These are phyloP conservation scores for Drosophila murphyi DNA, from an alignment of 1,140 invertebrate genomes.

Conservation along the genomic window DNA sequence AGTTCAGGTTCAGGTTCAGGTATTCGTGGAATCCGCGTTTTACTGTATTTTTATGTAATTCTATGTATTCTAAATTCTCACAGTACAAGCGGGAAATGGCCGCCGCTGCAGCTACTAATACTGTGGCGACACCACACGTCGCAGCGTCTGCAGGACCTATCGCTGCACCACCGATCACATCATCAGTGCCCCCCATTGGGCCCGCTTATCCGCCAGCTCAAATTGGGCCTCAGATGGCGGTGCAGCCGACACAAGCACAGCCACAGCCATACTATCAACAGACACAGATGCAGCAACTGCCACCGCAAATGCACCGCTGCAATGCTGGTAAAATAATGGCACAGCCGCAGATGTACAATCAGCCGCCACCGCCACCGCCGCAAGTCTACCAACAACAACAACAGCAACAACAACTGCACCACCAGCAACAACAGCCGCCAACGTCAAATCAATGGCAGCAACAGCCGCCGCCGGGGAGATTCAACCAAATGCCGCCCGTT, in stretches of 20 bases:
- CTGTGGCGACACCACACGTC: slow-evolving; percentile 12
- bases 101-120: slow-evolving; percentile 50
- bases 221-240: slow-evolving; percentile 24
- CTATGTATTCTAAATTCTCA: slow-evolving; percentile 15
- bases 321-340: slow-evolving; percentile 63
- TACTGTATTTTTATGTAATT: not conserved
- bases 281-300: slow-evolving; percentile 48
- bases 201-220: slow-evolving; percentile 42
- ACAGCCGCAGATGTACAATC: slow-evolving; percentile 75
- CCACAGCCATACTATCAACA: slow-evolving; percentile 44
- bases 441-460: slow-evolving; percentile 24
- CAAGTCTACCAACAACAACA: slow-evolving; percentile 52
- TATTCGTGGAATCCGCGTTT: slow-evolving; percentile 18
- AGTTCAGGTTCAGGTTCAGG: not conserved
- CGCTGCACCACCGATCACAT: slow-evolving; percentile 29
- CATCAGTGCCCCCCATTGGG: slow-evolving; percentile 16
- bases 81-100: slow-evolving; percentile 84
- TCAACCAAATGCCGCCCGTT: slow-evolving; percentile 41
- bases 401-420: slow-evolving; percentile 8
- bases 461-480: slow-evolving; percentile 15
- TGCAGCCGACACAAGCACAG: slow-evolving; percentile 21
- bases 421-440: slow-evolving; percentile 26
- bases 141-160: slow-evolving; percentile 12
- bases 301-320: not conserved
- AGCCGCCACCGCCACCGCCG: slow-evolving; percentile 85